Base-by-base conservation (phyloP, 2,797 vertebrate genomes). In the Staurois parvus region DNA sequence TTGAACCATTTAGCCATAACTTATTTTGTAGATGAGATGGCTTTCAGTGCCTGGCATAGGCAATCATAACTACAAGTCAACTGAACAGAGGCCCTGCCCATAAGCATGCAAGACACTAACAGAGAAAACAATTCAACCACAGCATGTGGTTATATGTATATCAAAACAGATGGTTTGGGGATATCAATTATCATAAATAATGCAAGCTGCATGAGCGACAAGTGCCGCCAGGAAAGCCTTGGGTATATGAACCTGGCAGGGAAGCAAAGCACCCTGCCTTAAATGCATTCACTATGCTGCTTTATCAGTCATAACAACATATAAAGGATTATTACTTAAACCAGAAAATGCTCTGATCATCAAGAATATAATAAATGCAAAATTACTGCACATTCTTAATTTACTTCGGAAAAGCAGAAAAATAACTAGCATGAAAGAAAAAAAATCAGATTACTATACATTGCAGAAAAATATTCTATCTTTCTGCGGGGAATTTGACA, bases 131-230 rank as follows among this genome's bases (percentile, higher is more conserved):
- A 17, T n/a, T 24, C 11, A 79, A 32, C 70, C 32, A 29, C 62
- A 64, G 75, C 32, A 85, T 76, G 79, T 56, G 34, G 64, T 72
- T 75, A 34, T 85, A 32, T 74, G 45, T 29, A 19, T 48, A 40
- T 29, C 56, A 72, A 64, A 85, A 72, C 84, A 85, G 78, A 85
- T 85, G 79, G 72, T 67, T 17, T 70, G 15, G 34, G 72, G 72
- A 76, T 75, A 68, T 13, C 77, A 85, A 69, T 85, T 76, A 76
- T 81, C 84, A 81, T 85, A 85, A 81, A 81, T 81, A 81, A 81
- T 85, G 37, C 37, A 59, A 59, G 52, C 52, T 59, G 21, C 21
- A 59, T 59, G 52, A 59, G 19, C 24, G 52, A 59, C 52, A 75
- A 67, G n/a, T 62, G 78, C 72, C 62, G n/a, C 62, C 5, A 32